A percentile compares a stretch with the other conserved stretches of the same genome.
These are phyloP conservation scores for Octonoba sinensis DNA, from an alignment of 2,888 invertebrate species.

Conservation along the genomic window DNA sequence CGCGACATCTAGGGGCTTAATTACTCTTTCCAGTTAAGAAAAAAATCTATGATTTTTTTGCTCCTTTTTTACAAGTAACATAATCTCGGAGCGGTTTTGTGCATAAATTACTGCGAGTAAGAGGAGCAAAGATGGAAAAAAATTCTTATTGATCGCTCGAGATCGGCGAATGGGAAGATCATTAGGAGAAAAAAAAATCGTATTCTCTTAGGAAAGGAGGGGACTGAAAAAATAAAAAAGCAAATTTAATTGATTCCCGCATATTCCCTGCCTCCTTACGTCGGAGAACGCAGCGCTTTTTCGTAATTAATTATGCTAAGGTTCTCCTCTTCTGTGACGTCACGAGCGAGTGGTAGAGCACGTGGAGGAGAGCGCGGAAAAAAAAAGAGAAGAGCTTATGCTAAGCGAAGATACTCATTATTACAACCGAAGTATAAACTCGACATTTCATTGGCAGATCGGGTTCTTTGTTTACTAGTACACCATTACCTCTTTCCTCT, in stretches of 20 bases:
- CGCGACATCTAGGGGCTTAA: constrained; percentile 63
- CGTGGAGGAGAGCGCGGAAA: constrained; percentile 3
- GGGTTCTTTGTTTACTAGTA: constrained; percentile 59
- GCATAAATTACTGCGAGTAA: constrained; percentile 53
- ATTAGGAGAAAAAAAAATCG: constrained; percentile 33
- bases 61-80: constrained; percentile 38
- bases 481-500: constrained; percentile 58
- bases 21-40: constrained; percentile 48
- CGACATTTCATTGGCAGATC: constrained; percentile 62
- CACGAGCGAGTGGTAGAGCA: constrained; percentile 8
- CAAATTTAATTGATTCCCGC: constrained; percentile 61
- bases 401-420: constrained; percentile 60
- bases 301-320: constrained; percentile 64
- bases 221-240: constrained; percentile 25
- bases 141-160: constrained; percentile 52
- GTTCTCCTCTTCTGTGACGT: constrained; percentile 53
- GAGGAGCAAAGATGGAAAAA: constrained; percentile 18
- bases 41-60: constrained; percentile 7
- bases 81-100: constrained; percentile 60
- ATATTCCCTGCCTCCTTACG: constrained; percentile 59
- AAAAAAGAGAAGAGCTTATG: constrained; percentile 52
- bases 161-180: constrained; percentile 62
- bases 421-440: constrained; percentile 59
- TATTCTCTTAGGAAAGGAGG: constrained; percentile 41
- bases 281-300: constrained; percentile 44